phyloP scores from a whole-genome alignment of 2,113 vertebrate genomes.

The Campylomormyrus numenius region DNA sequence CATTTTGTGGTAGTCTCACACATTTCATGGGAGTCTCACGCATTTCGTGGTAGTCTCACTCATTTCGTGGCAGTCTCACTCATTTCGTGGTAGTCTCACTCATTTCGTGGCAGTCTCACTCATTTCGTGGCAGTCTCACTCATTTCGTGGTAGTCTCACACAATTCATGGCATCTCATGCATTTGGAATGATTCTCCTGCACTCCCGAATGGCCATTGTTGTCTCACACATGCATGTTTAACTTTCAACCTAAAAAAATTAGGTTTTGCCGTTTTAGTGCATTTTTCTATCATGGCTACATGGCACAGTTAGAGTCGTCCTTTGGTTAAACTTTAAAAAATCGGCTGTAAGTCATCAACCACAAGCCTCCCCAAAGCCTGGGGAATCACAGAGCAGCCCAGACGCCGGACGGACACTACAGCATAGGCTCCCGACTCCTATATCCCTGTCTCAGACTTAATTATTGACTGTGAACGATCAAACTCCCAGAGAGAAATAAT shows the following conservation, averaged over 20 bases:
- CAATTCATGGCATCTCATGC: background rate
- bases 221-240: background rate
- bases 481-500: background rate
- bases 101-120: background rate
- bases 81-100: background rate
- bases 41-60: background rate
- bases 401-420: background rate
- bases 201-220: background rate
- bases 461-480: background rate
- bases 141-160: fast-evolving
- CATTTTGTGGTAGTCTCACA: too few relatives aligned
- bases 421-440: background rate
- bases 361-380: background rate
- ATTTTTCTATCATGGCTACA: background rate
- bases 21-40: background rate
- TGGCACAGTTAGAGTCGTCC: background rate
- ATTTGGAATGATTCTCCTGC: background rate
- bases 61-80: background rate
- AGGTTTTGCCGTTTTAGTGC: background rate
- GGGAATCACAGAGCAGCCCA: background rate
- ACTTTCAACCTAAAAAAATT: background rate
- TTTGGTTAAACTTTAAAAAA: background rate
- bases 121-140: background rate
- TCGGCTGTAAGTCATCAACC: too few relatives aligned
- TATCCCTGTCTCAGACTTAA: background rate